Evolutionary conservation across 2,113 vertebrate species (phyloP).

Genomic region (Myotis brandtii): DNA sequence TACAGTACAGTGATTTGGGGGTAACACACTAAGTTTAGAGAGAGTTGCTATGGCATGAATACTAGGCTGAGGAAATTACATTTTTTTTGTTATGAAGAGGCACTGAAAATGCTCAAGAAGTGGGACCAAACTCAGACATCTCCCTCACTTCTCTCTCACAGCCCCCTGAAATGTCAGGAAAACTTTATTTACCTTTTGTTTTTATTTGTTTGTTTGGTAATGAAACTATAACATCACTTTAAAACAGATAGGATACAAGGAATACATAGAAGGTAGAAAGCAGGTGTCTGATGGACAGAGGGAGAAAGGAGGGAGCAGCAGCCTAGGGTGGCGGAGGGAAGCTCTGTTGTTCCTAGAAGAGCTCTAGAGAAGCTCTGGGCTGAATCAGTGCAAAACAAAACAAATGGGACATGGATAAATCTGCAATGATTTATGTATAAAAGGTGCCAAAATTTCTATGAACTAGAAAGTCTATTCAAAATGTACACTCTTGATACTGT

Average conservation of each 20-base stretch:
- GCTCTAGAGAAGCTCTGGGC: background rate
- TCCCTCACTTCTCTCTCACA: background rate
- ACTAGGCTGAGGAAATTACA: background rate
- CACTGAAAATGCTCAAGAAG: background rate
- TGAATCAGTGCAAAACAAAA: background rate
- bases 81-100: background rate
- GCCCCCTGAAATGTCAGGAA: background rate
- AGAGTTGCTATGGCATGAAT: background rate
- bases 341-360: background rate
- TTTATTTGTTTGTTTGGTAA: conserved; percentile 22
- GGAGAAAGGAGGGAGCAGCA: background rate
- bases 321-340: background rate
- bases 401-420: conserved; percentile 1
- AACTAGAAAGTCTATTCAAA: conserved; percentile 46
- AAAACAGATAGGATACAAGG: background rate
- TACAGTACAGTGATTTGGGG: background rate
- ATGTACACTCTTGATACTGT: conserved; percentile 50
- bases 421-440: conserved; percentile 4
- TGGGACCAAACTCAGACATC: background rate
- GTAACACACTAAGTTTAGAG: background rate
- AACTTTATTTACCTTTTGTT: background rate
- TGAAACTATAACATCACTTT: background rate
- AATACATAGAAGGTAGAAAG: background rate
- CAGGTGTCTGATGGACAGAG: background rate
- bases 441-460: conserved; percentile 56